These are phyloP conservation scores for Poeciliopsis retropinna DNA, from an alignment of 2,113 vertebrate genomes.

Conservation along the genomic window DNA sequence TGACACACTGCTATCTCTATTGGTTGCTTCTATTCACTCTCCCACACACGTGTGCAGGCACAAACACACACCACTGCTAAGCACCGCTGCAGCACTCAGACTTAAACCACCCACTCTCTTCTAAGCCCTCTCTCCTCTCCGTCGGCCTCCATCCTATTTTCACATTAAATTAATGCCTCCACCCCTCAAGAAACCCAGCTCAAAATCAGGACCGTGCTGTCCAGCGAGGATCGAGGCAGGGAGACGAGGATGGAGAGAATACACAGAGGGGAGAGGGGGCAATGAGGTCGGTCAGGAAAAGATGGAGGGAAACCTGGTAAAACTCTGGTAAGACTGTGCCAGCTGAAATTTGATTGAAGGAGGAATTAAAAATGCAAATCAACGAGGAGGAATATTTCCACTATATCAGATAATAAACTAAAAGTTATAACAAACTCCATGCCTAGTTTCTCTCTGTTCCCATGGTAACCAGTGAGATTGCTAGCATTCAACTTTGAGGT, in stretches of 20 bases:
- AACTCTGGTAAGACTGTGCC: background rate
- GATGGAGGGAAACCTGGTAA: background rate
- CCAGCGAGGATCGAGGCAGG: background rate
- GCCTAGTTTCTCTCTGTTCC: constrained; percentile 23
- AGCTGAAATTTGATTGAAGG: constrained; percentile 11
- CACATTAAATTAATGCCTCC: constrained; percentile 26
- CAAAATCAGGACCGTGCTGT: constrained; percentile 20
- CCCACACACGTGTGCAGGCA: constrained; percentile 4
- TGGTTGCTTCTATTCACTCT: constrained; percentile 50
- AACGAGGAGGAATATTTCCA: constrained; percentile 19
- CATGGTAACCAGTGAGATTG: constrained; percentile 42
- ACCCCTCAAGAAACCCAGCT: constrained; percentile 16
- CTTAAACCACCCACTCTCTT: constrained; percentile 37
- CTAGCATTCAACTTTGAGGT: constrained; percentile 45
- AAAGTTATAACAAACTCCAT: constrained; percentile 36
- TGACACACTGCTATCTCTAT: constrained; percentile 40
- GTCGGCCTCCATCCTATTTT: constrained; percentile 26
- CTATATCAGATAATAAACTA: constrained; percentile 22
- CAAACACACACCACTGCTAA: background rate
- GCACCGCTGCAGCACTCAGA: constrained; percentile 11
- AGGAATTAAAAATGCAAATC: constrained; percentile 32
- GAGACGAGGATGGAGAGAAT: background rate
- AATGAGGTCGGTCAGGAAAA: background rate
- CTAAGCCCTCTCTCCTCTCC: constrained; percentile 11
- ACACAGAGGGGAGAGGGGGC: background rate